These are phyloP conservation scores for Resseliella maxima DNA, from an alignment of 2,888 invertebrate genomes.

Conservation along the genomic window DNA sequence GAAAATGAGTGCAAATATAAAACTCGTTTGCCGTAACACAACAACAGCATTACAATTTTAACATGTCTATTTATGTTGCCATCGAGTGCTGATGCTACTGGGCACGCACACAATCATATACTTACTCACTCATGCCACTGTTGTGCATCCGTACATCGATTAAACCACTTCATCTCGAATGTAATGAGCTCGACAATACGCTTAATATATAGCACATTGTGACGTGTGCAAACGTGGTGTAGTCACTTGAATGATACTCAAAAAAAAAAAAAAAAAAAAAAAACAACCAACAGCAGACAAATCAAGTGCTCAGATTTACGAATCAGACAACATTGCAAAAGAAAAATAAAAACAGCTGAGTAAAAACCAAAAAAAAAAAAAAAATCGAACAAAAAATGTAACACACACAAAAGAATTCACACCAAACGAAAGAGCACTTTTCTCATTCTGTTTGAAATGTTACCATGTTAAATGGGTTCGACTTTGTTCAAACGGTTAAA, in stretches of 20 bases:
- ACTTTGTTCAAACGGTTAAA: neutral
- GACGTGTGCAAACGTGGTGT: neutral
- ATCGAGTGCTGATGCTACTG: neutral
- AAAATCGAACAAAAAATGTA: neutral
- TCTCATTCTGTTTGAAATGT: neutral
- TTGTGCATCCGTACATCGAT: neutral
- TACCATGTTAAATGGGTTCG: neutral
- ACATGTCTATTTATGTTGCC: slow-evolving; percentile 6
- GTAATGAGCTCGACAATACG: slow-evolving; percentile 34
- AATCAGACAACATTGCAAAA: neutral
- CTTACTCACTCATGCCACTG: neutral
- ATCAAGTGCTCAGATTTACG: neutral
- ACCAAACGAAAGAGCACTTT: neutral
- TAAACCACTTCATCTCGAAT: slow-evolving; percentile 28
- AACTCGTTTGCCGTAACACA: too few species aligned
- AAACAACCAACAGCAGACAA: neutral
- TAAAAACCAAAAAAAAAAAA: neutral
- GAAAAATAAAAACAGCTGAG: neutral
- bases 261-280: neutral
- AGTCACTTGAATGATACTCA: neutral
- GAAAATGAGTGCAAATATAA: too few species aligned
- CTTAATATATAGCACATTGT: neutral
- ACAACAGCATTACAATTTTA: neutral
- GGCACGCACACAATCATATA: neutral
- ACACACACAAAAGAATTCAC: neutral